phyloP scores from a whole-genome alignment of 2,797 vertebrate species.

The Oophaga sylvatica region DNA sequence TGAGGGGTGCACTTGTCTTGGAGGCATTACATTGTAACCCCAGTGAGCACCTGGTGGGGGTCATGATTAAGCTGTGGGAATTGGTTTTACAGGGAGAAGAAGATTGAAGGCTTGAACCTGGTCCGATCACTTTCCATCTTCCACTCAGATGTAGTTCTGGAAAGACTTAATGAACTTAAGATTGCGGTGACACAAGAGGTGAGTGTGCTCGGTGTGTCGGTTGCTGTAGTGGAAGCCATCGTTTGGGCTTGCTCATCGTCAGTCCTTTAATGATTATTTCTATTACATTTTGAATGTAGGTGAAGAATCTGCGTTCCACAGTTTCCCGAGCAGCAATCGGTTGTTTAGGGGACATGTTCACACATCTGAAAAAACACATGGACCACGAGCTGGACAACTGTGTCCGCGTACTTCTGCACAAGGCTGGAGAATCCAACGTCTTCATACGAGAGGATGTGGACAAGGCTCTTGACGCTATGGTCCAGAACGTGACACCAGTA shows the following conservation, averaged over 20 bases:
- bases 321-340: conserved; percentile 90
- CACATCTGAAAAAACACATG: conserved; percentile 86
- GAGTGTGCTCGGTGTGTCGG: conserved; percentile 40
- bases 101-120: conserved; percentile 87
- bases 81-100: conserved; percentile 85
- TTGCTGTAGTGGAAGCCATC: neutral
- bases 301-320: conserved; percentile 92
- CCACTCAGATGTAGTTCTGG: conserved; percentile 80
- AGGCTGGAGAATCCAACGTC: conserved; percentile 88
- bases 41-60: too few relatives aligned
- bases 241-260: neutral
- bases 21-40: too few relatives aligned
- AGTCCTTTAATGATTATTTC: neutral
- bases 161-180: conserved; percentile 86
- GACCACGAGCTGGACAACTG: conserved; percentile 91
- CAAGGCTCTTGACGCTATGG: conserved; percentile 88
- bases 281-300: conserved; percentile 72
- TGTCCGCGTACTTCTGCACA: conserved; percentile 87
- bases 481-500: conserved; percentile 86
- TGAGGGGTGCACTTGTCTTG: too few relatives aligned
- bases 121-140: conserved; percentile 85
- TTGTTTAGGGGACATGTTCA: conserved; percentile 89
- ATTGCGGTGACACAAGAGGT: conserved; percentile 90
- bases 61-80: neutral
- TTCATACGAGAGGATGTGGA: conserved; percentile 95